A percentile compares a stretch with the other conserved stretches of the same genome.
These are phyloP conservation scores for Microcebus tavaratra DNA, from an alignment of 2,113 vertebrate species.

Conservation along the genomic window DNA sequence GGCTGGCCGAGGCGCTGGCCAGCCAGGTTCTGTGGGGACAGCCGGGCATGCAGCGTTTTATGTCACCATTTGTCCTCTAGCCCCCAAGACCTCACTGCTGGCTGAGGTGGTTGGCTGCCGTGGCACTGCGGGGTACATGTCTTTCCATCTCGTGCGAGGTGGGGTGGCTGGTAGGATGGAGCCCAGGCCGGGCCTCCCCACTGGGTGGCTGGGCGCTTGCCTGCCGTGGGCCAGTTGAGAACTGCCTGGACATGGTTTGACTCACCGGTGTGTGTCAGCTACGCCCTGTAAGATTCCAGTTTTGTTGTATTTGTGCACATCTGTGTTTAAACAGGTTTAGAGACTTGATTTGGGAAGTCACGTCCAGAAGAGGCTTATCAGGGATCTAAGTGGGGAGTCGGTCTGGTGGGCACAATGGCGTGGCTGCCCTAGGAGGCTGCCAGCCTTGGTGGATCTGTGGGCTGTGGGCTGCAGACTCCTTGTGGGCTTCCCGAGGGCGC, in stretches of 20 bases:
- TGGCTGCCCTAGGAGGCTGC: background rate
- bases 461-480: too few species aligned
- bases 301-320: slow-evolving; percentile 8
- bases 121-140: background rate
- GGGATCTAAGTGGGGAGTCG: background rate
- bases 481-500: background rate
- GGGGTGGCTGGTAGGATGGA: background rate
- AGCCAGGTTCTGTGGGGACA: background rate
- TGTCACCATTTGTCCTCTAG: background rate
- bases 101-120: background rate
- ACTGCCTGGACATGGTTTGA: slow-evolving; percentile 63
- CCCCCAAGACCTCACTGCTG: background rate
- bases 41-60: background rate
- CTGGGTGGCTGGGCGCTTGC: background rate
- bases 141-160: background rate
- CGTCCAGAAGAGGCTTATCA: background rate
- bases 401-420: background rate
- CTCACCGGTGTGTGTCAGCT: slow-evolving; percentile 63
- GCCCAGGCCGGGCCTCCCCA: background rate
- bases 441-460: background rate
- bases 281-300: slow-evolving; percentile 48
- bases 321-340: slow-evolving; percentile 63
- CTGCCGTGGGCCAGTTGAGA: slow-evolving; percentile 57
- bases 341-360: slow-evolving; percentile 30
- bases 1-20: background rate